Percentiles rank a stretch among this genome's conserved stretches.
These are phyloP conservation scores for Pantherophis vulpinus DNA, from an alignment of 2,797 vertebrate genomes.

Conservation along the genomic window DNA sequence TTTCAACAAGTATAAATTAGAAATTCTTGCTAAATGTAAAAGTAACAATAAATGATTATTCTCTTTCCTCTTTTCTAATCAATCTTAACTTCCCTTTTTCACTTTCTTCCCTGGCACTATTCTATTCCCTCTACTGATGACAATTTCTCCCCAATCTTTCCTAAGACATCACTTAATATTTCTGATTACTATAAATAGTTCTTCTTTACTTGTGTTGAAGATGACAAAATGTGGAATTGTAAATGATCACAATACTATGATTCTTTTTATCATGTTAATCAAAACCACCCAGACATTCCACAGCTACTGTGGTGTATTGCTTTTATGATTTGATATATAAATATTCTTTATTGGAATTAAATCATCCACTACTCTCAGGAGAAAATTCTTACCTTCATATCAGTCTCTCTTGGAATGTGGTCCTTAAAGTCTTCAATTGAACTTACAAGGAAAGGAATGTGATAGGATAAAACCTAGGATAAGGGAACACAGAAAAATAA, in stretches of 20 bases:
- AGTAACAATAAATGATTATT: not conserved
- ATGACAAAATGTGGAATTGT: not conserved
- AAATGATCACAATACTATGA: not conserved
- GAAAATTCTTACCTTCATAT: conserved; percentile 90
- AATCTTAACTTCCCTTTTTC: not conserved
- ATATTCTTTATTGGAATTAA: conserved; percentile 25
- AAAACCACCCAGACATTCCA: not conserved
- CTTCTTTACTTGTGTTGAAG: not conserved
- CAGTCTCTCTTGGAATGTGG: conserved; percentile 98
- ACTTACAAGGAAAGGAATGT: conserved; percentile 98
- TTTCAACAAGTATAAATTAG: not conserved
- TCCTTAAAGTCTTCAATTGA: conserved; percentile 99
- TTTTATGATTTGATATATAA: conserved; percentile 10
- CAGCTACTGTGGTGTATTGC: not conserved
- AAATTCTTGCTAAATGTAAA: not conserved
- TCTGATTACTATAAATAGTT: not conserved
- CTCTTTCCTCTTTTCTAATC: not conserved
- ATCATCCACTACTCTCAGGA: conserved; percentile 2
- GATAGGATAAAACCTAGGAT: conserved; percentile 92
- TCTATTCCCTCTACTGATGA: not conserved
- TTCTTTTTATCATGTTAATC: not conserved
- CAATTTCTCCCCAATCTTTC: not conserved
- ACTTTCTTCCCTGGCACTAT: not conserved
- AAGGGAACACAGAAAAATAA: conserved; percentile 37
- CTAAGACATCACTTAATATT: not conserved